These are phyloP conservation scores for Corella eumyota DNA, from an alignment of 23 tunicate genomes.

Conservation along the genomic window DNA sequence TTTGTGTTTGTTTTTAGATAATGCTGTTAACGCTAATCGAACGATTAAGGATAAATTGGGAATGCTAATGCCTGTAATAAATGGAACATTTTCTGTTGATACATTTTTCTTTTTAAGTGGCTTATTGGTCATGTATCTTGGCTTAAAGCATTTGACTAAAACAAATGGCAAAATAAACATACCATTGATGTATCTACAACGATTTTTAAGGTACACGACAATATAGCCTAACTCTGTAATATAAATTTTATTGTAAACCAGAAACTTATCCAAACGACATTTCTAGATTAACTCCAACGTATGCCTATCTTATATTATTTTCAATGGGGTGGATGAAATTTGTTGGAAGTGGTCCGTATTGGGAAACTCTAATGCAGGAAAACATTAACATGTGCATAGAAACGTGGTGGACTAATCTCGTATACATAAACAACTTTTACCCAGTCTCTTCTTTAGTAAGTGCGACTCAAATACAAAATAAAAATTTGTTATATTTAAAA, in stretches of 20 bases:
- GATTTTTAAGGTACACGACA: slow-evolving; percentile 9
- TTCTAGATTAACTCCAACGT: slow-evolving; percentile 63
- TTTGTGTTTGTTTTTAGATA: slow-evolving; percentile 1
- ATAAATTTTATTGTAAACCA: too few relatives aligned
- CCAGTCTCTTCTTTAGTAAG: too few relatives aligned
- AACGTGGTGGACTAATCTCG: slow-evolving; percentile 70
- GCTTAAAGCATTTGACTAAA: slow-evolving; percentile 3
- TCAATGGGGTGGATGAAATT: slow-evolving; percentile 20
- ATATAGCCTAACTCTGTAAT: too few relatives aligned
- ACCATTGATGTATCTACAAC: slow-evolving; percentile 18
- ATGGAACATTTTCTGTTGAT: slow-evolving; percentile 17
- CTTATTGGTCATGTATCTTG: slow-evolving; percentile 5
- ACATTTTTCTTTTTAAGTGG: slow-evolving; percentile 20
- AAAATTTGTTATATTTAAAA: too few relatives aligned
- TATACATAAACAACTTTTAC: slow-evolving; percentile 72
- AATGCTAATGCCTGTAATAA: slow-evolving; percentile 4
- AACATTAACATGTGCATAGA: slow-evolving; percentile 23
- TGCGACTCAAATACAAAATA: too few relatives aligned
- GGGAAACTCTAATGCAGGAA: not conserved
- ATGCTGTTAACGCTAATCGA: not conserved
- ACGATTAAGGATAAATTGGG: not conserved
- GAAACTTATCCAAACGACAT: too few relatives aligned
- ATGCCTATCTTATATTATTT: slow-evolving; percentile 39
- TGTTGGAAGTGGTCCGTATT: slow-evolving; percentile 50
- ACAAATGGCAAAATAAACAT: slow-evolving; percentile 9